Conservation (phyloP, 2,113 vertebrate species). For the Carassius carassius region DNA sequence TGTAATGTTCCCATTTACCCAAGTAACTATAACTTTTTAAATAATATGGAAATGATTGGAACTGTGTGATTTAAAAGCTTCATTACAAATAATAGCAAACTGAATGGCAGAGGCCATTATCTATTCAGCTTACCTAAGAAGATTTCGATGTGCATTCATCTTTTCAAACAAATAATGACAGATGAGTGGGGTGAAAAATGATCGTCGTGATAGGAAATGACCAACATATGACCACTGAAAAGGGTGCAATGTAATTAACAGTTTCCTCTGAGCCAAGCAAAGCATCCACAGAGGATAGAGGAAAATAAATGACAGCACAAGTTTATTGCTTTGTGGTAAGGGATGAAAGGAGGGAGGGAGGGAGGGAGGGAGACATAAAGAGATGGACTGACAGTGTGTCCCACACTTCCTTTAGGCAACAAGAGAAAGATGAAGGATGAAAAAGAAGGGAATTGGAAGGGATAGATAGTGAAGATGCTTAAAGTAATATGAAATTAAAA, state of each 20-base stretch:
- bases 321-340: slow-evolving; percentile 26
- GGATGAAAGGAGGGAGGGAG: neutral
- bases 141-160: slow-evolving; percentile 13
- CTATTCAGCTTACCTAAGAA: slow-evolving; percentile 30
- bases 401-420: slow-evolving; percentile 33
- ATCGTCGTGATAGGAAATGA: slow-evolving; percentile 10
- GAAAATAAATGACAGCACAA: slow-evolving; percentile 6
- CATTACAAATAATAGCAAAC: slow-evolving; percentile 13
- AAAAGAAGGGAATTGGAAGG: neutral
- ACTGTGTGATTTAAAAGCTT: slow-evolving; percentile 14
- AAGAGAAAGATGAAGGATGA: neutral
- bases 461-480: neutral
- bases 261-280: neutral
- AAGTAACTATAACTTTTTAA: slow-evolving; percentile 8
- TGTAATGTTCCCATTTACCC: neutral
- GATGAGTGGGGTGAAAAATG: slow-evolving; percentile 7
- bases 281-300: neutral
- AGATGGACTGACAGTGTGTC: slow-evolving; percentile 26
- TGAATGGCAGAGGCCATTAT: neutral
- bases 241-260: slow-evolving; percentile 8
- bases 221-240: slow-evolving; percentile 13
- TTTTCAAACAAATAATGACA: slow-evolving; percentile 25
- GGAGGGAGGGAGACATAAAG: slow-evolving; percentile 5
- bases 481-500: too few species aligned
- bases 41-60: neutral